Base-by-base conservation (phyloP, 2,888 invertebrate genomes). In the Lepidocyrtoides sp. region DNA sequence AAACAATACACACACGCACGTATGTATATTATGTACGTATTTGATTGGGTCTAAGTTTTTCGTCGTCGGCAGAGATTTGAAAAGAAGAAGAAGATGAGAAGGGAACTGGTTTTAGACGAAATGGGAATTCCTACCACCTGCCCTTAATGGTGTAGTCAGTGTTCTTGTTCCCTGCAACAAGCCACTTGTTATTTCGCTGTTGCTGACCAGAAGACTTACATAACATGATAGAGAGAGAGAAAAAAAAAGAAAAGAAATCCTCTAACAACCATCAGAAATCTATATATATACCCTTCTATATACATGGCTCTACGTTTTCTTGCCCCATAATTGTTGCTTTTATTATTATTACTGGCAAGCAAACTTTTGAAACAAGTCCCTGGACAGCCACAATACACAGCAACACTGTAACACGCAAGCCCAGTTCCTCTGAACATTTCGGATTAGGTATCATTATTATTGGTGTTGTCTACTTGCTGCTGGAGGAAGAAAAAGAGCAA, bases 81-180 rank as follows among this genome's bases (percentile, higher is more conserved):
- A 41, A 82, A 23, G 63, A 36, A 82, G 8, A 20, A 60, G 14
- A 48, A 81, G n/a, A 77, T n/a, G n/a, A n/a, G n/a, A n/a, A 88
- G 88, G 88, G 88, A 88, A 88, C 88, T 69, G 88, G 88, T 88
- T 88, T 88, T 88, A 66, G 66, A 81, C 69, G 88, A 81, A 88
- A 88, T 88, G 81, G 81, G 88, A 88, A 88, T 88, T 88, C 69
- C 69, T 88, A 88, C 88, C 88, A 88, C 81, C 88, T 87, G 87
- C 87, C 87, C 87, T 87, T 87, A 79, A 87, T 87, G 51, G 66
- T 79, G n/a, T n/a, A n/a, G n/a, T 63, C 29, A 63, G 60, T 77
- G 51, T 63, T 63, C 77, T 63, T 41, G 41, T 72, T 72, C 41
- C 41, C 17, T 32, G 41, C 23, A 41, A 41, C 69, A 36, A 72